Percentiles rank a stretch among this genome's conserved stretches.
Evolutionary conservation across 2,113 vertebrate genomes (phyloP).

Genomic region (Calyptomena viridis): DNA sequence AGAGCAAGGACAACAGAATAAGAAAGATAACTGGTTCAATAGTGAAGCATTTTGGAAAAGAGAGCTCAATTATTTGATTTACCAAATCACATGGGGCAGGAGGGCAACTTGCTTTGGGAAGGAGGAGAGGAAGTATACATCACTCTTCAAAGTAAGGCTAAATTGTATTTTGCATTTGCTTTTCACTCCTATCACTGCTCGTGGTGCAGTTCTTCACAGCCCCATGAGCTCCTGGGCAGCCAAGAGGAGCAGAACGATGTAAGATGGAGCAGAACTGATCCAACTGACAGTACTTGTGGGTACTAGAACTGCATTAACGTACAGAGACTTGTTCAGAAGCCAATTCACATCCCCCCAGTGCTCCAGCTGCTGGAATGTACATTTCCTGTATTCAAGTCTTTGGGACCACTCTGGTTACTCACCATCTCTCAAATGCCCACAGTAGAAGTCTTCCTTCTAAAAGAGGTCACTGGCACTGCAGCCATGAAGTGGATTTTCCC

Average conservation of each 20-base stretch:
- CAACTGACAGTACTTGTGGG: not conserved
- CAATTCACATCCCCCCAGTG: not conserved
- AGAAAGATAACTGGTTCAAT: not conserved
- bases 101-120: not conserved
- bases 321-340: not conserved
- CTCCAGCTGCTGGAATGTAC: not conserved
- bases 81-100: not conserved
- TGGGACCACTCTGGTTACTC: not conserved
- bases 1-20: not conserved
- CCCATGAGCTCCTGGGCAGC: not conserved
- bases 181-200: not conserved
- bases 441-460: not conserved
- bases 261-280: not conserved
- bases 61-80: not conserved
- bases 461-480: not conserved
- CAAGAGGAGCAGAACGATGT: accelerated
- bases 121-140: not conserved
- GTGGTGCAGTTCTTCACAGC: not conserved
- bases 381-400: not conserved
- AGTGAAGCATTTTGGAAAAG: not conserved
- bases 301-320: not conserved
- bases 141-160: not conserved
- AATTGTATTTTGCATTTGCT: not conserved
- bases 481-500: not conserved
- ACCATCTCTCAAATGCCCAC: not conserved